A percentile compares a stretch with the other conserved stretches of the same genome.
Evolutionary conservation across 2,113 vertebrate genomes (phyloP).

Genomic region (Fukomys damarensis): DNA sequence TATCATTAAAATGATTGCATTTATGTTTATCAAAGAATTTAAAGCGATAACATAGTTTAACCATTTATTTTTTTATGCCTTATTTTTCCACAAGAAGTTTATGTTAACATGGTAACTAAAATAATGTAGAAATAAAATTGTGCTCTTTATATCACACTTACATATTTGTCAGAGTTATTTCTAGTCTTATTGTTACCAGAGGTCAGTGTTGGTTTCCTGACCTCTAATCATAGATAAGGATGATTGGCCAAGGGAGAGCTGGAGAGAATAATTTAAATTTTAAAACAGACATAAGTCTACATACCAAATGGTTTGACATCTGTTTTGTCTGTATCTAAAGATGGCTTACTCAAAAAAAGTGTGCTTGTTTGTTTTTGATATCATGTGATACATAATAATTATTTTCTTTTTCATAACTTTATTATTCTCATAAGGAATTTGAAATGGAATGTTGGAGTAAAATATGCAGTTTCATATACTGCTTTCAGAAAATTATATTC

Average conservation of each 20-base stretch:
- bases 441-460: background rate
- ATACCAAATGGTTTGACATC: background rate
- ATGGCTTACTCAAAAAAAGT: background rate
- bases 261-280: background rate
- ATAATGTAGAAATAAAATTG: background rate
- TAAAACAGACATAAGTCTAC: background rate
- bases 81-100: conserved; percentile 3
- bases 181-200: background rate
- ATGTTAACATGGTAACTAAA: background rate
- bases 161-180: background rate
- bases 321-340: background rate
- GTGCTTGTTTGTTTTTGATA: background rate
- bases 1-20: conserved; percentile 37
- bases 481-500: background rate
- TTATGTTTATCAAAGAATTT: conserved; percentile 36
- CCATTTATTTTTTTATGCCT: conserved; percentile 50
- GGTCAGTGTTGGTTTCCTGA: background rate
- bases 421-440: background rate
- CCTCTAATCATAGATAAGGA: background rate
- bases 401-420: background rate
- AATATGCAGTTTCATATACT: background rate
- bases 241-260: background rate
- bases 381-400: background rate
- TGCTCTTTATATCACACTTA: background rate
- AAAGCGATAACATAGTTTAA: conserved; percentile 2